Percentiles rank a stretch among this genome's conserved stretches.
Evolutionary conservation across 2,113 vertebrate genomes (phyloP).

Genomic region (Vireo altiloquus): DNA sequence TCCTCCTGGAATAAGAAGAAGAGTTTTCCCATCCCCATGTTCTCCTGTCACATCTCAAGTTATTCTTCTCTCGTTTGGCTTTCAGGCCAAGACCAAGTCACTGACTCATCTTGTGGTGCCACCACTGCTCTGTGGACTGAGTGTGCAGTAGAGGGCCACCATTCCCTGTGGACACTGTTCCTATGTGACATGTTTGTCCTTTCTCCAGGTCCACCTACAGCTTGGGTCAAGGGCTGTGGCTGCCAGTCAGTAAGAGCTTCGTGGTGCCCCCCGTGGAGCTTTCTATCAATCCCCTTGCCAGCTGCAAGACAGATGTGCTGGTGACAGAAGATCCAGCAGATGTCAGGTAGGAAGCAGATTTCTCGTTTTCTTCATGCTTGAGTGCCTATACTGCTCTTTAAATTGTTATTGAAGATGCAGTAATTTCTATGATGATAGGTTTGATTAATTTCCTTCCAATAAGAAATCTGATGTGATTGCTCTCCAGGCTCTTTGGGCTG

Average conservation of each 20-base stretch:
- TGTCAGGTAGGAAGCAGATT: constrained; percentile 85
- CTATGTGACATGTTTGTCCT: not conserved
- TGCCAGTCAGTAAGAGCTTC: constrained; percentile 98
- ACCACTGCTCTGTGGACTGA: not conserved
- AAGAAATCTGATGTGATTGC: not conserved
- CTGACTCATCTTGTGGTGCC: not conserved
- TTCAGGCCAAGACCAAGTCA: not conserved
- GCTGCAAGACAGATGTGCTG: constrained; percentile 96
- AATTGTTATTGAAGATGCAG: not conserved
- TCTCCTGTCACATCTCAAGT: not conserved
- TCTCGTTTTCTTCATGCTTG: not conserved
- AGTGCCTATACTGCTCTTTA: not conserved
- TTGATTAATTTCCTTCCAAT: not conserved
- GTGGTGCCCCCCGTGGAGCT: constrained; percentile 96
- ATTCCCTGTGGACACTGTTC: not conserved
- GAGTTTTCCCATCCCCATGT: not conserved
- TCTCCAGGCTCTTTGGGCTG: not conserved
- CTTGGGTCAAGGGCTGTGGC: constrained; percentile 95
- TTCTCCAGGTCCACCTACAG: constrained; percentile 92
- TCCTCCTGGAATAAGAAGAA: not conserved
- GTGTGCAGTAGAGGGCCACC: not conserved
- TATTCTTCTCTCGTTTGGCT: not conserved
- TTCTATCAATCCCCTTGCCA: constrained; percentile 96
- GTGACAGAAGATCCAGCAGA: constrained; percentile 96
- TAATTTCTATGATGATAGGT: not conserved